Evolutionary conservation across 2,888 invertebrate species (phyloP).

Genomic region (Isoperla grammatica): DNA sequence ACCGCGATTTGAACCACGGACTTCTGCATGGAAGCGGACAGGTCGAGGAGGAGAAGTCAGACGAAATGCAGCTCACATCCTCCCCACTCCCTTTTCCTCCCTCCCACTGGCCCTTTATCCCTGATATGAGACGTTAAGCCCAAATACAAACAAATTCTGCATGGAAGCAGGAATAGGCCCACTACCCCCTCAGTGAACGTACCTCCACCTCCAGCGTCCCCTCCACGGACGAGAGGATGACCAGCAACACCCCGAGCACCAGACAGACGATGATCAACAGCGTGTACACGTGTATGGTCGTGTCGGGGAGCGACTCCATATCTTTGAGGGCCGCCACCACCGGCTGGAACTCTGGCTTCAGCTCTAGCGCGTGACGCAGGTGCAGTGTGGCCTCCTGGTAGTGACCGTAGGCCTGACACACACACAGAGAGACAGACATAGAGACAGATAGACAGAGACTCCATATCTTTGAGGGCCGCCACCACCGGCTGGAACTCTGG

Average conservation of each 20-base stretch:
- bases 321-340: slow-evolving; percentile 73
- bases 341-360: slow-evolving; percentile 80
- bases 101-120: no score
- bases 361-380: slow-evolving; percentile 72
- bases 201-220: slow-evolving; percentile 38
- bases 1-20: no score
- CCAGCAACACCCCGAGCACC: slow-evolving; percentile 75
- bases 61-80: no score
- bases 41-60: no score
- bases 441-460: no score
- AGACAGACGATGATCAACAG: slow-evolving; percentile 81
- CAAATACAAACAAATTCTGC: no score
- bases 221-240: slow-evolving; percentile 73
- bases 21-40: no score
- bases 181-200: no score
- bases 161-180: no score
- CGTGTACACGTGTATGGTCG: slow-evolving; percentile 78
- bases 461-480: slow-evolving; percentile 73
- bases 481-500: slow-evolving; percentile 81
- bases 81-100: no score
- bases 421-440: no score
- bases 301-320: slow-evolving; percentile 73
- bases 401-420: slow-evolving; percentile 77
- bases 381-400: slow-evolving; percentile 83
- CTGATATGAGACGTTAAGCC: no score